These are phyloP conservation scores for Brenthis ino DNA, from an alignment of 2,888 invertebrate species.

Conservation along the genomic window DNA sequence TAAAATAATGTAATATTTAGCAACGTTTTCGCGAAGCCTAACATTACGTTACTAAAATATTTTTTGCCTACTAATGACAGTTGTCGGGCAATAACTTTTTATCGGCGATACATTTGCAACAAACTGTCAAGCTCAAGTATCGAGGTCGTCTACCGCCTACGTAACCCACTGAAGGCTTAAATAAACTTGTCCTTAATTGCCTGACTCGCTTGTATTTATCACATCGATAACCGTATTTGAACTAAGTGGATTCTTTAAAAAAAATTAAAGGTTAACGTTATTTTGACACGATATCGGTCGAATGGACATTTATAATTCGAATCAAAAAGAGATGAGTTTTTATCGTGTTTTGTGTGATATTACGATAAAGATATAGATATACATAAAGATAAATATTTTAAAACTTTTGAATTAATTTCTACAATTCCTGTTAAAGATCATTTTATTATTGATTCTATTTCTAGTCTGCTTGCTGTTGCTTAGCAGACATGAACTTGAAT, in stretches of 20 bases:
- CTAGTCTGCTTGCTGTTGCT: too few species aligned
- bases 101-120: constrained; percentile 14
- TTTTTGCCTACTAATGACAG: constrained; percentile 9
- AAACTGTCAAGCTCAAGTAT: constrained; percentile 29
- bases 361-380: too few species aligned
- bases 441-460: too few species aligned
- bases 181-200: constrained; percentile 25
- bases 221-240: constrained; percentile 5
- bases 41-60: background rate
- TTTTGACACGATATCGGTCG: too few species aligned
- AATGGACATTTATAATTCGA: too few species aligned
- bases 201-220: constrained; percentile 17
- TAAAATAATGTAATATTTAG: too few species aligned
- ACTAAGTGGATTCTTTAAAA: background rate
- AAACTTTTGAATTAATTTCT: too few species aligned
- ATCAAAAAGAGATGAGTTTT: too few species aligned
- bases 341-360: too few species aligned
- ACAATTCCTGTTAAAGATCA: too few species aligned
- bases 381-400: too few species aligned
- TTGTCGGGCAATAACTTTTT: constrained; percentile 9
- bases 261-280: background rate
- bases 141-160: constrained; percentile 36
- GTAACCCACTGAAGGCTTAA: constrained; percentile 23
- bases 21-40: background rate
- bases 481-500: too few species aligned